Percentiles rank a stretch among this genome's conserved stretches.
These are phyloP conservation scores for Drosophila paulistorum DNA, from an alignment of 1,140 invertebrate species.

Conservation along the genomic window DNA sequence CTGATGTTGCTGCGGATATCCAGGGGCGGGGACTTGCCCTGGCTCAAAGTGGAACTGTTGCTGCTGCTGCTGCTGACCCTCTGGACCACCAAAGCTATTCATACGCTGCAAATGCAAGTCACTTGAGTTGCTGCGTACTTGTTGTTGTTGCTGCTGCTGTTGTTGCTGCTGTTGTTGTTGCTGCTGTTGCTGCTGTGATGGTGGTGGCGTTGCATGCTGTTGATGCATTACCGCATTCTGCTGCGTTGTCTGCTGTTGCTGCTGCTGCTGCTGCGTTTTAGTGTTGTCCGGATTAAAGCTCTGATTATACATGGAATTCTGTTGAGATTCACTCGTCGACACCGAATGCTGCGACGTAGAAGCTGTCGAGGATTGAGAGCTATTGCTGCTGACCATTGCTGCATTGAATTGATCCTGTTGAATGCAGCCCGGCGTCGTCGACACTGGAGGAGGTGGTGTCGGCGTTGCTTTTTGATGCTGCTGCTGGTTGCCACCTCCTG, in stretches of 20 bases:
- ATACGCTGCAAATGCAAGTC: slow-evolving; percentile 69
- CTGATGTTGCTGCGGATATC: slow-evolving; percentile 73
- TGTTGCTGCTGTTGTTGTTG: slow-evolving; percentile 54
- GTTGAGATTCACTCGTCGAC: slow-evolving; percentile 81
- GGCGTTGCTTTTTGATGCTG: slow-evolving; percentile 61
- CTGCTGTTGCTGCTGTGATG: slow-evolving; percentile 23
- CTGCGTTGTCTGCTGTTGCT: slow-evolving; percentile 39
- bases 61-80: slow-evolving; percentile 52
- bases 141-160: slow-evolving; percentile 40
- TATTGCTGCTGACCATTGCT: slow-evolving; percentile 78
- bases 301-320: slow-evolving; percentile 82
- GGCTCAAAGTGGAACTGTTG: slow-evolving; percentile 72
- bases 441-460: slow-evolving; percentile 73
- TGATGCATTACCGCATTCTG: slow-evolving; percentile 62
- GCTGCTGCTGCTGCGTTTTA: slow-evolving; percentile 57
- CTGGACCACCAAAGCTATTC: slow-evolving; percentile 73
- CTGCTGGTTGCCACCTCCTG: slow-evolving; percentile 18
- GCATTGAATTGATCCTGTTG: slow-evolving; percentile 79
- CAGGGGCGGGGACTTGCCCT: slow-evolving; percentile 39
- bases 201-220: slow-evolving; percentile 69
- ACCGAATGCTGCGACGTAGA: slow-evolving; percentile 79
- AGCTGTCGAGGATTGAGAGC: slow-evolving; percentile 77
- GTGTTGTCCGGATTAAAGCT: slow-evolving; percentile 67
- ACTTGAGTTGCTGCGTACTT: slow-evolving; percentile 49
- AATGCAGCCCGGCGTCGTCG: slow-evolving; percentile 74